Evolutionary conservation across 1,140 invertebrate genomes (phyloP), one percentile per base, ranked within the genome.

Genomic region (Drosophila obscura): DNA sequence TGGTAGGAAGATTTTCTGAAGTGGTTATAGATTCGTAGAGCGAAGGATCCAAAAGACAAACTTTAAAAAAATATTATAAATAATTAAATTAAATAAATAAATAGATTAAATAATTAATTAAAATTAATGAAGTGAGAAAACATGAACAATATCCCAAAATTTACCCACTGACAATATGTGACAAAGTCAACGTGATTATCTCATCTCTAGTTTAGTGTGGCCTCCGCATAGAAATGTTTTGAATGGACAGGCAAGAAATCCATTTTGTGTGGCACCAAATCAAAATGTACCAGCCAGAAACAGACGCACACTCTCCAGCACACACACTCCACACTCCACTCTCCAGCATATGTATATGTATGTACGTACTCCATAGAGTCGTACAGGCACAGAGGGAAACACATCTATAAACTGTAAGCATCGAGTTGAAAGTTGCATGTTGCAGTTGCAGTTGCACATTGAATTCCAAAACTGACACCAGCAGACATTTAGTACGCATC

Each of bases 401-500:
- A 45, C 48, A 58, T 49, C 39, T 41, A 82, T 46, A 59, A 63
- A 69, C 74, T 71, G 81, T 63, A 80, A 85, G 77, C 77, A 85
- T 78, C 81, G 68, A 75, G 81, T 74, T 81, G 73, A 80, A 85
- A 74, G 61, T 84, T 87, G 61, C 82, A 81, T 81, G 82, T 74
- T 81, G 65, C 39, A 77, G 82, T 74, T 81, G 65, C 39, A 8
- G 26, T 5, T 43, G 56, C 69, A 87, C 82, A 87, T 67, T 68
- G 82, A 87, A 78, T 87, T 69, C 74, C 69, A 87, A 75, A 82
- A 62, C 69, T 87, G 78, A 73, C 82, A 85, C 74, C 69, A 82
- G 62, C 82, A 87, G 78, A 87, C 82, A 87, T 79, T 87, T 79
- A 74, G 83, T 83, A 88, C 82, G 83, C 83, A 82, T 76, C 68